Base-by-base conservation (phyloP, 2,888 invertebrate genomes). In the Nomada ruficornis region DNA sequence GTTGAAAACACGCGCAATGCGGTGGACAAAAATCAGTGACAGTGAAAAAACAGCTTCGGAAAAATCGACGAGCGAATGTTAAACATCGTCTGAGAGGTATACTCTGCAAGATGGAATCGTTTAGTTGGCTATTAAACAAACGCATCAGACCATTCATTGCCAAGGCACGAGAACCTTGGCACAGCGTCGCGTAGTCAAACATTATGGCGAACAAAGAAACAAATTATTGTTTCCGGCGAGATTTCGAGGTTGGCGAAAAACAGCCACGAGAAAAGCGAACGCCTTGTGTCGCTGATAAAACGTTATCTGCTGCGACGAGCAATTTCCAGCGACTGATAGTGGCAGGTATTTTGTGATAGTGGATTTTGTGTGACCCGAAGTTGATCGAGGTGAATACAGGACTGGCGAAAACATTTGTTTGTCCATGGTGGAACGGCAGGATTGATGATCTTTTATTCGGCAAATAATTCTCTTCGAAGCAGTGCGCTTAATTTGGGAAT, bases 91-190 rank as follows among this genome's bases (percentile, higher is more conserved):
- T 44, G 50, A 77, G 64, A 26, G 57, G 3, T 36, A 5, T 42
- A 42, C n/a, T 23, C n/a, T 54, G 60, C 23, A 50, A 9, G 36
- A 20, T 57, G 50, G 64, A 69, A 59, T 71, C 42, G 47, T 63
- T 78, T 62, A 44, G 10, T 23, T 47, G 23, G 23, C 62, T 62
- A 63, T 80, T 79, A 72, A 77, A 75, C 62, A 47, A 78, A 75
- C 72, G 62, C 64, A 50, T 11, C 44, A 10, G 26, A 29, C 59
- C 73, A 26, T 67, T 57, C 78, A 80, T 64, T 83, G 77, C 52
- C 85, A 75, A 85, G 85, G 80, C 36, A 29, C 69, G 67, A 29
- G 15, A 67, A 23, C 83, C 85, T 85, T 85, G 85, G 63, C 85
- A 76, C 64, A 68, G 47, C 78, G 72, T 18, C n/a, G n/a, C 23